phyloP scores from a whole-genome alignment of 2,113 vertebrate species.

The Rana temporaria region DNA sequence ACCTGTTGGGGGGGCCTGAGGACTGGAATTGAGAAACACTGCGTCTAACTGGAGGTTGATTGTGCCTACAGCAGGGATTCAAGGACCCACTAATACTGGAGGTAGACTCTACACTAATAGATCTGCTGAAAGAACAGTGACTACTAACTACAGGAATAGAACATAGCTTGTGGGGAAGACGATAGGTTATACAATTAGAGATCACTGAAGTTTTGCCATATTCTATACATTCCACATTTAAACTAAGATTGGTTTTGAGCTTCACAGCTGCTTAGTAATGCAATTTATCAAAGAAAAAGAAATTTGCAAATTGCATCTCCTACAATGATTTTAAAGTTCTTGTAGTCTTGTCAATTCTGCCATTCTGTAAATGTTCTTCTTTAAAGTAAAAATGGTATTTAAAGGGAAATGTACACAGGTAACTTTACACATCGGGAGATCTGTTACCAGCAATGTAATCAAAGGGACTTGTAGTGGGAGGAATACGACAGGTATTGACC shows the following conservation, averaged over 20 bases:
- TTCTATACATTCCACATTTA: constrained; percentile 84
- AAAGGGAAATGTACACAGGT: constrained; percentile 82
- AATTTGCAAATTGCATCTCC: constrained; percentile 61
- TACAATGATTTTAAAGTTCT: too few relatives aligned
- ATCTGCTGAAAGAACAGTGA: constrained; percentile 77
- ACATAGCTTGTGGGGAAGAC: constrained; percentile 68
- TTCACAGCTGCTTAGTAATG: constrained; percentile 86
- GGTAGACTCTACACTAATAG: constrained; percentile 47
- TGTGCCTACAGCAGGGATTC: constrained; percentile 65
- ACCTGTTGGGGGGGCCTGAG: too few relatives aligned
- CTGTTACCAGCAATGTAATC: too few relatives aligned
- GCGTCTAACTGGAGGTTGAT: constrained; percentile 65
- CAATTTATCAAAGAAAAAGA: constrained; percentile 73
- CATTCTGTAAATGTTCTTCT: too few relatives aligned
- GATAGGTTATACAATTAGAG: constrained; percentile 65
- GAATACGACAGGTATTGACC: too few relatives aligned
- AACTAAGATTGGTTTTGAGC: constrained; percentile 62
- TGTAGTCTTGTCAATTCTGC: too few relatives aligned
- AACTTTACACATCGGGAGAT: constrained; percentile 69
- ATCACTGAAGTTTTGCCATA: constrained; percentile 84
- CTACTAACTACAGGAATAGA: constrained; percentile 75
- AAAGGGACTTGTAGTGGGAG: too few relatives aligned
- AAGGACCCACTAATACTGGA: constrained; percentile 61
- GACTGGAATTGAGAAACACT: too few relatives aligned
- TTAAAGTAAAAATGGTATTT: too few relatives aligned